Percentiles rank a stretch among this genome's conserved stretches.
phyloP scores from a whole-genome alignment of 2,113 vertebrate species.

The Microcebus ravelobensis region DNA sequence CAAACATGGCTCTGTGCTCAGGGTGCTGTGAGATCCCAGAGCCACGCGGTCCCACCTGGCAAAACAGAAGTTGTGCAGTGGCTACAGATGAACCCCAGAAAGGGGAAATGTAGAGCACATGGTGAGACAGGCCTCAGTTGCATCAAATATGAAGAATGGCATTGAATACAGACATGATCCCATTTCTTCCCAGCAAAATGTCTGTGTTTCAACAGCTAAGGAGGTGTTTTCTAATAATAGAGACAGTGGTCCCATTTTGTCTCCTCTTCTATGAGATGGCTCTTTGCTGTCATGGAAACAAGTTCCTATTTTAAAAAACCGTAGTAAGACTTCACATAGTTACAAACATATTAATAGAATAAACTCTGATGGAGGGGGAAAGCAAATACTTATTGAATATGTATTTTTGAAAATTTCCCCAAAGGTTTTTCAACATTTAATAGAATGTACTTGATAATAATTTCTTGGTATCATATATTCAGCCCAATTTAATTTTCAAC shows the following conservation, averaged over 20 bases:
- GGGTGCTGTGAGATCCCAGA: background rate
- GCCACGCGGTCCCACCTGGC: background rate
- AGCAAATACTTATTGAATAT: background rate
- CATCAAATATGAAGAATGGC: background rate
- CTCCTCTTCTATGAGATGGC: slow-evolving; percentile 2
- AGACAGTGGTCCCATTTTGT: background rate
- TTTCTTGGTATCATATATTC: background rate
- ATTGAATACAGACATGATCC: background rate
- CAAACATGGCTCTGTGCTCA: background rate
- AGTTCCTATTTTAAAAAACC: slow-evolving; percentile 62
- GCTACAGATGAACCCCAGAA: background rate
- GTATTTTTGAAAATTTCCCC: slow-evolving; percentile 48
- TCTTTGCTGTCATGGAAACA: slow-evolving; percentile 78
- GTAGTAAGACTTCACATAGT: slow-evolving; percentile 62
- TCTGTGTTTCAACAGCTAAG: slow-evolving; percentile 20
- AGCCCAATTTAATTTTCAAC: slow-evolving; percentile 46
- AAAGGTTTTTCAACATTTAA: slow-evolving; percentile 13
- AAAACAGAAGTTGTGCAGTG: background rate
- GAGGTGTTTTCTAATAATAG: slow-evolving; percentile 73
- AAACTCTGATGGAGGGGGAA: background rate
- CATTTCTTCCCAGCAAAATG: background rate
- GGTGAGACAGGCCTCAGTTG: background rate
- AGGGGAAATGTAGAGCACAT: background rate
- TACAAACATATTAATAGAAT: slow-evolving; percentile 47
- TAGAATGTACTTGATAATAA: slow-evolving; percentile 43